Evolutionary conservation across 2,113 vertebrate species (phyloP).

Genomic region (Lampris incognitus): DNA sequence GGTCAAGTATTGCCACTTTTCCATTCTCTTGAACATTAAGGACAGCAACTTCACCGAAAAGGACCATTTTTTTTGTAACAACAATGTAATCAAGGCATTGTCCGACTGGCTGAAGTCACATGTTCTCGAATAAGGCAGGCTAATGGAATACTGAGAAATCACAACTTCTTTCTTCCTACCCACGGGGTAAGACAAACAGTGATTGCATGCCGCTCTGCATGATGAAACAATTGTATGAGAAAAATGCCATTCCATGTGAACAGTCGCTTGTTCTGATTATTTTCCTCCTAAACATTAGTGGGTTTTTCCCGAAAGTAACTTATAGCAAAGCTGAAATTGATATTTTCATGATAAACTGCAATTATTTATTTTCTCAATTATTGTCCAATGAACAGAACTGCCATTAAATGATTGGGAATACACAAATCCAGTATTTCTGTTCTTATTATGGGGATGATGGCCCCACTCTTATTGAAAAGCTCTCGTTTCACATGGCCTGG

Average conservation of each 20-base stretch:
- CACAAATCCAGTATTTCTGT: too few relatives aligned
- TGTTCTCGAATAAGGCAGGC: not conserved
- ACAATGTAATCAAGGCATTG: not conserved
- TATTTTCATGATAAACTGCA: too few relatives aligned
- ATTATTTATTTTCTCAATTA: too few relatives aligned
- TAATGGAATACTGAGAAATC: not conserved
- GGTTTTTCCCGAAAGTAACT: too few relatives aligned
- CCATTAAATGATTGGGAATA: not conserved
- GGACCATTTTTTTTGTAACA: too few relatives aligned
- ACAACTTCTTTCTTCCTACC: not conserved
- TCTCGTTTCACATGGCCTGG: not conserved
- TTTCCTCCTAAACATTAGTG: too few relatives aligned
- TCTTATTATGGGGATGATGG: not conserved
- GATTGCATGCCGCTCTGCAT: not conserved
- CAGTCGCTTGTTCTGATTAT: not conserved
- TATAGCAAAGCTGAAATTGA: too few relatives aligned
- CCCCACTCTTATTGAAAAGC: not conserved
- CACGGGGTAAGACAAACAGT: not conserved
- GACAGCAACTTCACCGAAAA: not conserved
- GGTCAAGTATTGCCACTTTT: not conserved
- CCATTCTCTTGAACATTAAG: not conserved
- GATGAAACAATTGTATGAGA: conserved; percentile 3
- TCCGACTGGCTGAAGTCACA: not conserved
- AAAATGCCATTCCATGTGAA: not conserved
- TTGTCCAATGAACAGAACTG: not conserved